Evolutionary conservation across 2,888 invertebrate species (phyloP).

Genomic region (Candidula unifasciata): DNA sequence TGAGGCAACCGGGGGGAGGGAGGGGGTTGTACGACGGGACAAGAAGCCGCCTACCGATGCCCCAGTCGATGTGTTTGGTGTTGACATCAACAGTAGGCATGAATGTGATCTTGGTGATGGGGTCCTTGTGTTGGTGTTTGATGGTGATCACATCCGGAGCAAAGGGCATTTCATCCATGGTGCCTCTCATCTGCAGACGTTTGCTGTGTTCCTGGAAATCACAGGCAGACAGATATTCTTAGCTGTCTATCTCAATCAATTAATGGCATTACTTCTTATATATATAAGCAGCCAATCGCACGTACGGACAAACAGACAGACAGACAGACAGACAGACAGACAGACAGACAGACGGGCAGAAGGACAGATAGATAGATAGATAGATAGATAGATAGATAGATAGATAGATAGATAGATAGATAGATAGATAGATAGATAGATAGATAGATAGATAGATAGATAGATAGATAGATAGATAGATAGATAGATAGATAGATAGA

Average conservation of each 20-base stretch:
- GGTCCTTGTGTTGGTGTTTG: conserved; percentile 82
- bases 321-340: no score
- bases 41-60: conserved; percentile 60
- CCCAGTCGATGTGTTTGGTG: conserved; percentile 47
- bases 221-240: not conserved
- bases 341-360: no score
- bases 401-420: no score
- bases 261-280: not conserved
- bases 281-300: not conserved
- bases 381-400: no score
- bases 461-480: no score
- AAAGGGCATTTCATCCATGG: conserved; percentile 47
- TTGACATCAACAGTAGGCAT: conserved; percentile 46
- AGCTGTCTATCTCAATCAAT: not conserved
- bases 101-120: conserved; percentile 80
- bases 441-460: no score
- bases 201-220: conserved; percentile 46
- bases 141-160: conserved; percentile 26
- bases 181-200: conserved; percentile 37
- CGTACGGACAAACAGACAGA: not conserved
- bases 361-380: no score
- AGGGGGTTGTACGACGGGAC: no score
- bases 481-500: no score
- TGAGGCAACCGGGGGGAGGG: no score
- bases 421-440: no score